A percentile compares a stretch with the other conserved stretches of the same genome.
Conservation (phyloP, 2,888 invertebrate species). For the Ochlodes sylvanus region DNA sequence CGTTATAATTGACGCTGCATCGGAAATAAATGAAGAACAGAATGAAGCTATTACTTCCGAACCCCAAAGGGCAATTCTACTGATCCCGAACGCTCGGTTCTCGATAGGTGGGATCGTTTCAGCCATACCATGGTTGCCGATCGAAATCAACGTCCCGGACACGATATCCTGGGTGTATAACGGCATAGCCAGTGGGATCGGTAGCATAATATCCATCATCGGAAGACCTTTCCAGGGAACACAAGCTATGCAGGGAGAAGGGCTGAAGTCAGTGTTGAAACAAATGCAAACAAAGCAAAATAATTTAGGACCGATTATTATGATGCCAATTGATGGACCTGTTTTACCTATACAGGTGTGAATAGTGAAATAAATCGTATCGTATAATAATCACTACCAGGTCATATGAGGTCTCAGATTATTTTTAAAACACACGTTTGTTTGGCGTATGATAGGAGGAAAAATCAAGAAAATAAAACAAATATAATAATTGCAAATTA, state of each 20-base stretch:
- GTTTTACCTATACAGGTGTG: constrained; percentile 48
- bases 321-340: constrained; percentile 55
- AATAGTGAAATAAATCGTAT: constrained; percentile 29
- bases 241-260: constrained; percentile 32
- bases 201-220: constrained; percentile 62
- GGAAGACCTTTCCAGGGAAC: constrained; percentile 54
- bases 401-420: no score
- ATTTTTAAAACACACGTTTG: no score
- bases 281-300: constrained; percentile 48
- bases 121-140: constrained; percentile 83
- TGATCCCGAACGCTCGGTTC: constrained; percentile 56
- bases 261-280: constrained; percentile 53
- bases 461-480: neutral
- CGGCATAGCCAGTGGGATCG: constrained; percentile 57
- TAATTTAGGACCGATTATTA: constrained; percentile 53
- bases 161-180: constrained; percentile 74
- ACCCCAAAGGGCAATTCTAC: constrained; percentile 50
- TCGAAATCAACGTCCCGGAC: constrained; percentile 87
- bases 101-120: constrained; percentile 79
- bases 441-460: no score
- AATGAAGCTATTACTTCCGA: constrained; percentile 6
- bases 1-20: constrained; percentile 61
- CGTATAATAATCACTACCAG: no score
- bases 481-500: constrained; percentile 13
- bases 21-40: constrained; percentile 38